These are phyloP conservation scores for Panonychus citri DNA, from an alignment of 1,140 invertebrate genomes.

Conservation along the genomic window DNA sequence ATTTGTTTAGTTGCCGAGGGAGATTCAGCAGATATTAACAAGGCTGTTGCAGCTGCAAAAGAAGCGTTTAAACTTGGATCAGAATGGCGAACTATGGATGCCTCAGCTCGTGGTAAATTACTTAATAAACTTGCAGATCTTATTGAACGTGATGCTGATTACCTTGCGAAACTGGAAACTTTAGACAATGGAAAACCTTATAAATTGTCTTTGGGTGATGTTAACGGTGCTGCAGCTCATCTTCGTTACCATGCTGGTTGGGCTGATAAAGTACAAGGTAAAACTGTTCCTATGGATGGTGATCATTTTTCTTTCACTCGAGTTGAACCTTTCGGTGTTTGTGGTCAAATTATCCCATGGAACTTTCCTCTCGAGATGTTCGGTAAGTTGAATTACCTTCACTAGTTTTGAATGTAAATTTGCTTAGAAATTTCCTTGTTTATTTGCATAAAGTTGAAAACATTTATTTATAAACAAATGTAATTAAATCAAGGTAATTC, in stretches of 20 bases:
- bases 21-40: slow-evolving; percentile 11
- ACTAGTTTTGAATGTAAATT: no score
- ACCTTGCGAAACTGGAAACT: slow-evolving; percentile 30
- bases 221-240: slow-evolving; percentile 33
- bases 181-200: slow-evolving; percentile 73
- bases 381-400: not conserved
- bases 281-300: slow-evolving; percentile 19
- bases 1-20: slow-evolving; percentile 1
- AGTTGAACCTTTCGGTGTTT: slow-evolving; percentile 30
- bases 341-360: slow-evolving; percentile 30
- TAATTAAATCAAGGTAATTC: not conserved
- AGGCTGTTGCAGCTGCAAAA: slow-evolving; percentile 6
- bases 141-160: not conserved
- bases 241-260: slow-evolving; percentile 70
- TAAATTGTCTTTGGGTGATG: slow-evolving; percentile 35
- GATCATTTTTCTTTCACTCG: slow-evolving; percentile 27
- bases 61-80: slow-evolving; percentile 32
- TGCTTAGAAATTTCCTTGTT: no score
- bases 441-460: not conserved
- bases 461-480: not conserved
- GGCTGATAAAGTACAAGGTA: slow-evolving; percentile 42
- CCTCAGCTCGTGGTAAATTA: slow-evolving; percentile 51
- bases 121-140: slow-evolving; percentile 21
- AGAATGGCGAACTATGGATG: slow-evolving; percentile 76
- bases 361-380: slow-evolving; percentile 33